These are phyloP conservation scores for Lithobates sylvaticus DNA, from an alignment of 2,797 vertebrate genomes.

Conservation along the genomic window DNA sequence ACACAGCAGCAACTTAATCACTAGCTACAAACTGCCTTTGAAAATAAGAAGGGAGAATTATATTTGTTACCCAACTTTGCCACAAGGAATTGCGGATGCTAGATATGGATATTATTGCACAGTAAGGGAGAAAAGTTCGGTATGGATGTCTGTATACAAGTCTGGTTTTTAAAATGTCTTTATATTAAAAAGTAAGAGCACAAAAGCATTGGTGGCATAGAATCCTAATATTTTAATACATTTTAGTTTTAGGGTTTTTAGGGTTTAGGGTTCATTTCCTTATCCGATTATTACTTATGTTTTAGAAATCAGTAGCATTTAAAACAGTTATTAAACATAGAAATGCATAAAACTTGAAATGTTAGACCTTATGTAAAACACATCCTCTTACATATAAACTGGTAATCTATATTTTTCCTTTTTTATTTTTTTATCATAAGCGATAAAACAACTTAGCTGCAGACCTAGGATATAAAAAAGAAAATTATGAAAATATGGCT, in stretches of 20 bases:
- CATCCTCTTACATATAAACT: background rate
- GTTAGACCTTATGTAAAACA: background rate
- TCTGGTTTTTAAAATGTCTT: no score
- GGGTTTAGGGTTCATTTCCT: background rate
- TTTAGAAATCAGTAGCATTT: conserved; percentile 8
- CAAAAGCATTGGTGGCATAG: background rate
- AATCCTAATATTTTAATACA: background rate
- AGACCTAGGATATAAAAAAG: conserved; percentile 13
- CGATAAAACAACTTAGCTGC: conserved; percentile 27
- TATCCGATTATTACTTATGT: conserved; percentile 25
- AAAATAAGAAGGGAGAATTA: background rate
- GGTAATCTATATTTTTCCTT: conserved; percentile 17
- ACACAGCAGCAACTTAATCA: background rate
- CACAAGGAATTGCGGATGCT: background rate
- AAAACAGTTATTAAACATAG: background rate
- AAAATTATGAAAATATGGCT: conserved; percentile 21
- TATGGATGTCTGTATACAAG: no score
- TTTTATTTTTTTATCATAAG: conserved; percentile 4
- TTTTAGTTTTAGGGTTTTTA: background rate
- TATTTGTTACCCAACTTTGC: background rate
- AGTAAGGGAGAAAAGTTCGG: background rate
- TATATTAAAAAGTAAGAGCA: no score
- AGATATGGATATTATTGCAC: background rate
- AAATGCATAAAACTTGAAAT: conserved; percentile 13
- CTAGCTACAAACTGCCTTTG: background rate